Evolutionary conservation across 2,113 vertebrate genomes (phyloP).

Genomic region (Artemisiospiza belli): DNA sequence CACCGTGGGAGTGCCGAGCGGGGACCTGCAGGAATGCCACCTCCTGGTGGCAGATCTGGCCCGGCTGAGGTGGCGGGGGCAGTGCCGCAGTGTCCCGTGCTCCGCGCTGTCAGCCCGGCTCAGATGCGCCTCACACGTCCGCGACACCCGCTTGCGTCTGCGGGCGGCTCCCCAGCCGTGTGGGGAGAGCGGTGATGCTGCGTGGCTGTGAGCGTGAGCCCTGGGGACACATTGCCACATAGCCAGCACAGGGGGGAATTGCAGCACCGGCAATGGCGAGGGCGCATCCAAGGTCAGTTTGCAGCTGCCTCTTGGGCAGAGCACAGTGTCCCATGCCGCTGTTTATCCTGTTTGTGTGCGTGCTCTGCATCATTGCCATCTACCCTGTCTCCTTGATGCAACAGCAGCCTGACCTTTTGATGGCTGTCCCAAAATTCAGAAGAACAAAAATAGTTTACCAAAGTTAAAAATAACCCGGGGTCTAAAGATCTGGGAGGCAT

Average conservation of each 20-base stretch:
- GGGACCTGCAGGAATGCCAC: neutral
- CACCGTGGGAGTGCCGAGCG: neutral
- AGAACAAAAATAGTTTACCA: neutral
- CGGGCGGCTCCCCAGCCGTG: neutral
- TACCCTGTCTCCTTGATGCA: neutral
- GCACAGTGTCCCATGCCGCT: neutral
- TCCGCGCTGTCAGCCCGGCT: neutral
- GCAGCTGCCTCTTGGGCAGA: neutral
- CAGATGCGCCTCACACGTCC: neutral
- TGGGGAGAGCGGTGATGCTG: neutral
- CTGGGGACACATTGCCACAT: neutral
- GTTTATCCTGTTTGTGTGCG: neutral
- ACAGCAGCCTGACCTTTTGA: neutral
- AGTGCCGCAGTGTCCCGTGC: neutral
- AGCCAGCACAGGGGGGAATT: neutral
- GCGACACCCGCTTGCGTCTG: neutral
- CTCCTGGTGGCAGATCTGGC: neutral
- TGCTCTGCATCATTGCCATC: neutral
- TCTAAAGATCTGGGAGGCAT: neutral
- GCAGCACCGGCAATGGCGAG: neutral
- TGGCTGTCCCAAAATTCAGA: neutral
- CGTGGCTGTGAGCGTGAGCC: neutral
- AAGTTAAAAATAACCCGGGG: neutral
- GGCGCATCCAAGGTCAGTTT: neutral
- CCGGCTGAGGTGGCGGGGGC: neutral